A percentile compares a stretch with the other conserved stretches of the same genome.
These are phyloP conservation scores for Oreochromis grahami DNA, from an alignment of 2,797 vertebrate species.

Conservation along the genomic window DNA sequence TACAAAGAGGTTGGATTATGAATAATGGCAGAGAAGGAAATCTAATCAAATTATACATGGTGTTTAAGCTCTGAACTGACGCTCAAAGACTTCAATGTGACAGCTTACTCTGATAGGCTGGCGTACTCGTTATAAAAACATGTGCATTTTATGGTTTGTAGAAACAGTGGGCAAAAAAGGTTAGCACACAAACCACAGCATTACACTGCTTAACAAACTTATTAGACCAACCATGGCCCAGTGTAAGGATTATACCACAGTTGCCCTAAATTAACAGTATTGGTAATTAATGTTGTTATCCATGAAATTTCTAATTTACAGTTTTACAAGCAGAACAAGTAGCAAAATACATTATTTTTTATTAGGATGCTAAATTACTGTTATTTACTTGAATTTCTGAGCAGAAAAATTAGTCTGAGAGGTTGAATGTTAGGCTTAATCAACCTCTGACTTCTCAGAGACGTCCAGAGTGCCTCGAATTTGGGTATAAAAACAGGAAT, in stretches of 20 bases:
- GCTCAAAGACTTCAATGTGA: not conserved
- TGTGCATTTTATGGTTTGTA: not conserved
- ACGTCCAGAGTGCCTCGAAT: not conserved
- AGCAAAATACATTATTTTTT: not conserved
- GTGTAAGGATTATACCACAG: not conserved
- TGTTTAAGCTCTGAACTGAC: conserved; percentile 22
- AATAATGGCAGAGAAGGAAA: conserved; percentile 36
- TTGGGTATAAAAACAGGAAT: not conserved
- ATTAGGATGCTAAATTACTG: not conserved
- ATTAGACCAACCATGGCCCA: not conserved
- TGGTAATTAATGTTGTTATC: not conserved
- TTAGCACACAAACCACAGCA: not conserved
- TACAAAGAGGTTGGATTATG: conserved; percentile 43
- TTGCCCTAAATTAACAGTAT: not conserved
- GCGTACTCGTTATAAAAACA: not conserved
- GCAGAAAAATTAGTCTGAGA: not conserved
- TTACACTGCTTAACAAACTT: not conserved
- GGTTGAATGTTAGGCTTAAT: not conserved
- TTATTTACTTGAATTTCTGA: not conserved
- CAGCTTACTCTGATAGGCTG: conserved; percentile 1
- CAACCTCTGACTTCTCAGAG: not conserved
- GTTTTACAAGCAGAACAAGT: not conserved
- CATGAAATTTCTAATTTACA: not conserved
- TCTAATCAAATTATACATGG: conserved; percentile 45
- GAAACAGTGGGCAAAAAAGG: not conserved